Evolutionary conservation across 2,113 vertebrate species (phyloP), one percentile per base, ranked within the genome.

Genomic region (Osmerus eperlanus): DNA sequence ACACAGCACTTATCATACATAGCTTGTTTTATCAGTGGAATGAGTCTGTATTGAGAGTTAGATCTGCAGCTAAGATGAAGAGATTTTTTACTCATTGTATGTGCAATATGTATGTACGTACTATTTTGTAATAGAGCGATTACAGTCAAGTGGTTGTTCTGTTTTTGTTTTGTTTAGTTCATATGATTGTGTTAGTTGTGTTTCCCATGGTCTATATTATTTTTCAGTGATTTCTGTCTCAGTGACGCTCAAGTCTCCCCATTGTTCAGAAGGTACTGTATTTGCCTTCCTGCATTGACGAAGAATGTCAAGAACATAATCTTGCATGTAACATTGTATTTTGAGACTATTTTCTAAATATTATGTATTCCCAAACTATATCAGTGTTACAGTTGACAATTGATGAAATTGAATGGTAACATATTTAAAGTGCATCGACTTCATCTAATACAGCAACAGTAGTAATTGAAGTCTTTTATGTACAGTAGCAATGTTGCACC

Each of bases 331-430:
- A 91, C 87, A 77, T 89, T 92, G 78, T 90, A 88, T 78, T 87
- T 88, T 86, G 81, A 93, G 85, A 88, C 90, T 93, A 89, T 92
- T 92, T 92, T 94, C 92, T 92, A 89, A 90, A 87, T 94, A 85
- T 91, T 91, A 91, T 94, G 90, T 95, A 93, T 92, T 92, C 92
- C 90, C 91, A 91, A 92, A 81, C 85, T 94, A 88, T 92, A 92
- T 93, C 93, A 94, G 91, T 94, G 93, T 96, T 94, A 87, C 89
- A 92, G 88, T 93, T 89, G 89, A 94, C 90, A 91, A 87, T 93
- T 93, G 91, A 94, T 93, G 87, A 93, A 92, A 91, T 91, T 92
- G 90, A 95, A 90, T 93, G 91, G 84, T 92, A 90, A 93, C 93
- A 91, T 94, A 91, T 29, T 28, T 90, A 91, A 89, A 88, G 91